phyloP scores from a whole-genome alignment of 2,113 vertebrate genomes.

The Charina bottae region DNA sequence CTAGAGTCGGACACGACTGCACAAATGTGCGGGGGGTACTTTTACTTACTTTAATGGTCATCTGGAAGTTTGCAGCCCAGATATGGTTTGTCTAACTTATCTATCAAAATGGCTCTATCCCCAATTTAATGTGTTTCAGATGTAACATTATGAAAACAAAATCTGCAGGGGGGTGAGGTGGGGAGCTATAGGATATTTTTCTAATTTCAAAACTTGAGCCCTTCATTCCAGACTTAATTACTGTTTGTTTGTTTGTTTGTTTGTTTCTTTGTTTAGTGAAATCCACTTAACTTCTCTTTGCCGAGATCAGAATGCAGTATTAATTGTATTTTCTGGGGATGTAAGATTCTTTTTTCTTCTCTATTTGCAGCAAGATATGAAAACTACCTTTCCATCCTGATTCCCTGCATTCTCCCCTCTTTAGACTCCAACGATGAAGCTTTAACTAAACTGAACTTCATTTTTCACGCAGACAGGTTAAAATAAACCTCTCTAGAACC shows the following conservation, averaged over 20 bases:
- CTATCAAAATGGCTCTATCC: not conserved
- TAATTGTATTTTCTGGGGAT: not conserved
- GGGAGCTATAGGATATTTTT: not conserved
- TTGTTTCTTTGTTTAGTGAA: not conserved
- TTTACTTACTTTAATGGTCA: too few species aligned
- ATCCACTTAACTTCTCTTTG: not conserved
- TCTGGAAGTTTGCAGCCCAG: not conserved
- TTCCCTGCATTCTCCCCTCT: not conserved
- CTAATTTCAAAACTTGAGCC: not conserved
- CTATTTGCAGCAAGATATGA: not conserved
- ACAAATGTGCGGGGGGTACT: too few species aligned
- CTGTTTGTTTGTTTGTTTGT: not conserved
- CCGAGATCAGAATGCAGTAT: not conserved
- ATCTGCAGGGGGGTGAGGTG: not conserved
- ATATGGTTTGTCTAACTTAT: not conserved
- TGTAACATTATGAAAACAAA: not conserved
- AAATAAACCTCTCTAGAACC: constrained; percentile 32
- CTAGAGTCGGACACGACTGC: too few species aligned
- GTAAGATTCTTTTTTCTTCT: not conserved
- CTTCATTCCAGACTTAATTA: not conserved
- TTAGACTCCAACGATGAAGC: constrained; percentile 35
- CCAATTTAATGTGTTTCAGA: not conserved
- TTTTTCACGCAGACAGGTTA: constrained; percentile 67
- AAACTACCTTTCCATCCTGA: not conserved
- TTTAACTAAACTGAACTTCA: constrained; percentile 11